These are phyloP conservation scores for Zygogramma bicolorata DNA, from an alignment of 2,888 invertebrate genomes.

Conservation along the genomic window DNA sequence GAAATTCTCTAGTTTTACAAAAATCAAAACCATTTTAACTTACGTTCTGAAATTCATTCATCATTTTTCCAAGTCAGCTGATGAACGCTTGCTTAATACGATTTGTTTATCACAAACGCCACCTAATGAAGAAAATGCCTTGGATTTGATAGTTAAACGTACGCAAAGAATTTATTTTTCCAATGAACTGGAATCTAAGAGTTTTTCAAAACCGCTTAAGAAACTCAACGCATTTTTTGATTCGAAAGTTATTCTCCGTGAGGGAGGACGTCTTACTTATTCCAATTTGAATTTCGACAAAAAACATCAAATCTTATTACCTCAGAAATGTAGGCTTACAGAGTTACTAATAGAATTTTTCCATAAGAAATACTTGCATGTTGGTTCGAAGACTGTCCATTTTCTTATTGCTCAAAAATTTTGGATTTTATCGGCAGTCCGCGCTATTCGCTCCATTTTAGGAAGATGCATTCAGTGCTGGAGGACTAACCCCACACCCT, in stretches of 20 bases:
- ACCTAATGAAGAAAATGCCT: too few relatives aligned
- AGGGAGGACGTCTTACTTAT: neutral
- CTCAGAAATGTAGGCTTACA: neutral
- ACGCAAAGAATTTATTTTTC: too few relatives aligned
- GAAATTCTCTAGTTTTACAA: too few relatives aligned
- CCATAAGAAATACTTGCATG: constrained; percentile 31
- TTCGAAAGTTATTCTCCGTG: neutral
- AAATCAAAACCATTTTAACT: too few relatives aligned
- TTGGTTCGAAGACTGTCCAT: neutral
- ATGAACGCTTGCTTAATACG: too few relatives aligned
- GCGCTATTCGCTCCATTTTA: neutral
- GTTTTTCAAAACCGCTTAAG: neutral
- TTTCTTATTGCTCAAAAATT: neutral
- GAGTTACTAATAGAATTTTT: neutral
- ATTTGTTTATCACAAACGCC: too few relatives aligned
- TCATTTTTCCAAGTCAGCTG: too few relatives aligned
- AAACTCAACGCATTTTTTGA: neutral
- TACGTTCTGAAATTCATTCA: too few relatives aligned
- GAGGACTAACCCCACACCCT: neutral
- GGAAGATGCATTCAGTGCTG: neutral
- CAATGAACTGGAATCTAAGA: too few relatives aligned
- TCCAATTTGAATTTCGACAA: neutral
- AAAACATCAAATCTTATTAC: neutral
- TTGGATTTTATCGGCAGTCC: neutral
- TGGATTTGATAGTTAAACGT: too few relatives aligned